phyloP scores from a whole-genome alignment of 1,140 invertebrate genomes.

The Brachionus paranguensis region DNA sequence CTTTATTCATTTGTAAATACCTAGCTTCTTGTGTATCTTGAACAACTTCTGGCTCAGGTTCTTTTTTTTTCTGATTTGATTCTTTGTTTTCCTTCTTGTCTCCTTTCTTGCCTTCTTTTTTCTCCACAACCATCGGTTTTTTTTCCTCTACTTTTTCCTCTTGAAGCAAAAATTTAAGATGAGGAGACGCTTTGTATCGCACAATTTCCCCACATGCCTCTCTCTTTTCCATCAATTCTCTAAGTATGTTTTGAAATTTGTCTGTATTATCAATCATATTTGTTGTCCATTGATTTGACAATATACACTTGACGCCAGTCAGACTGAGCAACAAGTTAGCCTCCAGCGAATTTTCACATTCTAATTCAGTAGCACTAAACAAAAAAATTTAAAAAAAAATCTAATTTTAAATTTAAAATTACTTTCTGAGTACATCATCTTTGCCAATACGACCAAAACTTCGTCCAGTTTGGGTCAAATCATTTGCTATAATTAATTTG shows the following conservation, averaged over 20 bases:
- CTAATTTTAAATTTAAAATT: constrained; percentile 4
- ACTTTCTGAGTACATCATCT: constrained; percentile 51
- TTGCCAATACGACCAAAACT: constrained; percentile 52
- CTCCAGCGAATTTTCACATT: constrained; percentile 51
- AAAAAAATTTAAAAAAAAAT: neutral
- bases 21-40: neutral
- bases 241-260: constrained; percentile 48
- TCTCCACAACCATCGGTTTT: constrained; percentile 23
- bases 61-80: neutral
- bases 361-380: constrained; percentile 10
- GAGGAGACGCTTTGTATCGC: constrained; percentile 45
- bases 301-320: constrained; percentile 48
- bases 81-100: constrained; percentile 11
- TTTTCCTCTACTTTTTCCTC: constrained; percentile 43
- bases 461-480: constrained; percentile 50
- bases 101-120: constrained; percentile 24
- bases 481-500: constrained; percentile 47
- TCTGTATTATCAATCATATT: constrained; percentile 50
- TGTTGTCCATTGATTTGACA: constrained; percentile 54
- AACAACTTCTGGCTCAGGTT: neutral
- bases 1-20: neutral
- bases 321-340: constrained; percentile 50
- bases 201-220: constrained; percentile 48
- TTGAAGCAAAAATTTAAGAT: constrained; percentile 41
- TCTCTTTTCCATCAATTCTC: constrained; percentile 51